phyloP scores from a whole-genome alignment of 2,888 invertebrate species.

The Eurois occulta region DNA sequence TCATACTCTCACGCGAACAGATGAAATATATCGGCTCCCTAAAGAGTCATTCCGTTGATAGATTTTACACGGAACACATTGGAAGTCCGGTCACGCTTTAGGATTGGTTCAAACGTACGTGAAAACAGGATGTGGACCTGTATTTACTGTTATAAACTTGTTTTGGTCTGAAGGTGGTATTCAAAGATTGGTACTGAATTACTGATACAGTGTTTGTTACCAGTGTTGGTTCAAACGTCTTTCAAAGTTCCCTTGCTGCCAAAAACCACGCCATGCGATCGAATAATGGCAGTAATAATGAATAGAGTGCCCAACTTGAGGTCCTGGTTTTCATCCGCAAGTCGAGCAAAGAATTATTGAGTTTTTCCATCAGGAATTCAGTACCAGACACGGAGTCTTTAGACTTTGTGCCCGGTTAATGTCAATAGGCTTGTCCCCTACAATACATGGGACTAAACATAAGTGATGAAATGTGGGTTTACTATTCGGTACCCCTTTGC shows the following conservation, averaged over 20 bases:
- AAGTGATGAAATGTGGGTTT: background rate
- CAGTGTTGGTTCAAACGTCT: background rate
- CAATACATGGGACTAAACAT: background rate
- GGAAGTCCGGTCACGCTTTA: constrained; percentile 68
- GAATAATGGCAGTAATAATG: background rate
- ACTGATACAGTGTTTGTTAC: background rate
- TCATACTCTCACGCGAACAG: constrained; percentile 22
- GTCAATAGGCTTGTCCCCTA: background rate
- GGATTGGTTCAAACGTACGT: constrained; percentile 72
- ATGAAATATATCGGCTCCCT: constrained; percentile 68
- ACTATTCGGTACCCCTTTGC: background rate
- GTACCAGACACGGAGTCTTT: background rate
- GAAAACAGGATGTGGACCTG: constrained; percentile 57
- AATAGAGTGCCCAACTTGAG: background rate
- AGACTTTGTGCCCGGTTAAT: background rate
- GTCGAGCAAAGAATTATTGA: background rate
- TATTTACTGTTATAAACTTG: constrained; percentile 39
- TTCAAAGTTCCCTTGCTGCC: no score
- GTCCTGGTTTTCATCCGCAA: background rate
- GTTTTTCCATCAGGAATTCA: background rate
- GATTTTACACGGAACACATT: constrained; percentile 73
- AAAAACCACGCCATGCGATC: background rate
- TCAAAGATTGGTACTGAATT: no score
- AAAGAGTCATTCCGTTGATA: constrained; percentile 74
- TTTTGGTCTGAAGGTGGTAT: background rate